phyloP scores from a whole-genome alignment of 2,888 invertebrate species.

The Synergus gifuensis region DNA sequence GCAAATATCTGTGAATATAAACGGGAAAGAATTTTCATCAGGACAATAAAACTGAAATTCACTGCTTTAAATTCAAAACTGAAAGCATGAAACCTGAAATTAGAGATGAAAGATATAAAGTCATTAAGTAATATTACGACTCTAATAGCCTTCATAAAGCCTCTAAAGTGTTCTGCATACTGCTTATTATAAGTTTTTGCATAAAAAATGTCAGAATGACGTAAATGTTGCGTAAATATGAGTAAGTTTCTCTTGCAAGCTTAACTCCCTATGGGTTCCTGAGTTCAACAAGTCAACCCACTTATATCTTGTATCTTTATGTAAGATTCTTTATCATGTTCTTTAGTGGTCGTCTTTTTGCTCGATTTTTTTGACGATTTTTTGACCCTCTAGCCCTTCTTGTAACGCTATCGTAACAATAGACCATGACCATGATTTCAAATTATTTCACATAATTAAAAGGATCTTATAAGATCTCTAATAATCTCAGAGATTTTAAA shows the following conservation, averaged over 20 bases:
- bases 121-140: no score
- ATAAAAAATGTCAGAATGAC: background rate
- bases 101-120: no score
- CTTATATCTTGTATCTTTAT: background rate
- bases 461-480: no score
- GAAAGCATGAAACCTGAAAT: background rate
- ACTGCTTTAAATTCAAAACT: background rate
- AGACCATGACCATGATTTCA: no score
- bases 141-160: no score
- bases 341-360: background rate
- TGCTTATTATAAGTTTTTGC: no score
- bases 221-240: background rate
- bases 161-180: no score
- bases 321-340: background rate
- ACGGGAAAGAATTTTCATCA: constrained; percentile 14
- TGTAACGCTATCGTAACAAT: no score
- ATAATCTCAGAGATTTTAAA: no score
- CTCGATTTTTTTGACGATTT: no score
- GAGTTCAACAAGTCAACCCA: background rate
- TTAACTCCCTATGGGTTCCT: background rate
- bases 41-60: background rate
- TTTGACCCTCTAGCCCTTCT: no score
- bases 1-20: constrained; percentile 82
- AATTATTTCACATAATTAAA: no score
- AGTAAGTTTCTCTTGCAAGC: background rate